Evolutionary conservation across 2,888 invertebrate genomes (phyloP).

Genomic region (Sisyra nigra): DNA sequence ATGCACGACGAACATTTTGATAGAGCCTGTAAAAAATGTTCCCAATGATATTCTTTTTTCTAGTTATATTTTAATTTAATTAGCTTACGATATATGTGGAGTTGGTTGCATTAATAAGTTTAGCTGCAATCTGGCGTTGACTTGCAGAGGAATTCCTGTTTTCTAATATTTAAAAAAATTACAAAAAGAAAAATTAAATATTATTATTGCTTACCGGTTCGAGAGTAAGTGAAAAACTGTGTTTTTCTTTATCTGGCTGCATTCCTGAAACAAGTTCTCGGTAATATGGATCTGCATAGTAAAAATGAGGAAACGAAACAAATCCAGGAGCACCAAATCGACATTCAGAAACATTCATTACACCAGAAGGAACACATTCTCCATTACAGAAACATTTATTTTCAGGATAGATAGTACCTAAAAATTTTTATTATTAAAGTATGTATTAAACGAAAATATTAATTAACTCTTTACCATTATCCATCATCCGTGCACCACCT

Average conservation of each 20-base stretch:
- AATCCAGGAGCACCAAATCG: constrained; percentile 69
- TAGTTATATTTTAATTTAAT: neutral
- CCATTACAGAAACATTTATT: constrained; percentile 61
- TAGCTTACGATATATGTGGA: constrained; percentile 37
- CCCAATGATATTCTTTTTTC: neutral
- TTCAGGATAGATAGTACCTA: constrained; percentile 39
- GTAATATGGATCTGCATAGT: constrained; percentile 54
- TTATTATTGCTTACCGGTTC: constrained; percentile 46
- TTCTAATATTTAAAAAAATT: too few relatives aligned
- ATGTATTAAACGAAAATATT: neutral
- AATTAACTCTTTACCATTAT: constrained; percentile 36
- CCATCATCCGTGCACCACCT: constrained; percentile 45
- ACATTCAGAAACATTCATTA: constrained; percentile 63
- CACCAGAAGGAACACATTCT: constrained; percentile 53
- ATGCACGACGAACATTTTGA: constrained; percentile 44
- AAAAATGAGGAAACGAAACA: constrained; percentile 72
- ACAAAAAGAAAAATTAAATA: constrained; percentile 10
- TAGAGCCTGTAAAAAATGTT: constrained; percentile 35
- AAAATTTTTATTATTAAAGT: constrained; percentile 12
- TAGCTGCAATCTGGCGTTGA: constrained; percentile 61
- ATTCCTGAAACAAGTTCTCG: constrained; percentile 48
- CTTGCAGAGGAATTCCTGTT: constrained; percentile 59
- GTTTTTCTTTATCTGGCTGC: constrained; percentile 45
- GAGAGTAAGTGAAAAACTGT: constrained; percentile 59
- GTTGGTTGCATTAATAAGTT: constrained; percentile 57